A percentile compares a stretch with the other conserved stretches of the same genome.
phyloP scores from a whole-genome alignment of 92 coral and sea anemone genomes.

The Epizoanthus scotinus region DNA sequence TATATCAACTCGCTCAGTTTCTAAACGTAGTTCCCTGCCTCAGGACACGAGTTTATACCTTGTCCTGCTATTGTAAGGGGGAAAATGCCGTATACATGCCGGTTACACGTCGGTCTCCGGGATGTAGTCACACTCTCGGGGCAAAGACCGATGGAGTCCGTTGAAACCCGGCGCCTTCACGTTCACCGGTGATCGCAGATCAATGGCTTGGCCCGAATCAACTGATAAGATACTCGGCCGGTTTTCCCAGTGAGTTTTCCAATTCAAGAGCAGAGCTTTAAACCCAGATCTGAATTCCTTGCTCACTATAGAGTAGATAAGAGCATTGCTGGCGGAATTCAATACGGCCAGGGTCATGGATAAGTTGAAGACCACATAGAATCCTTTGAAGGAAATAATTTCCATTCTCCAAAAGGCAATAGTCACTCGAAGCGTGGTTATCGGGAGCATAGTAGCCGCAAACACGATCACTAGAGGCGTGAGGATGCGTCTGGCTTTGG shows the following conservation, averaged over 20 bases:
- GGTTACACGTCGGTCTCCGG: constrained; percentile 21
- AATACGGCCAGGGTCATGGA: constrained; percentile 14
- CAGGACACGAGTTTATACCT: not conserved
- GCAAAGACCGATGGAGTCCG: constrained; percentile 3
- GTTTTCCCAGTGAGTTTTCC: constrained; percentile 31
- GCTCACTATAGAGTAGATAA: constrained; percentile 23
- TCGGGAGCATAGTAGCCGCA: constrained; percentile 28
- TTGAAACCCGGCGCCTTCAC: not conserved
- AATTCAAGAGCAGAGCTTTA: constrained; percentile 30
- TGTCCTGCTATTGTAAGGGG: not conserved
- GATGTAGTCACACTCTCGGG: constrained; percentile 5
- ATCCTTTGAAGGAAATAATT: not conserved
- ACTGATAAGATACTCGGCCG: not conserved
- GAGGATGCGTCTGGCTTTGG: constrained; percentile 30
- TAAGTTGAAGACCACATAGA: constrained; percentile 15
- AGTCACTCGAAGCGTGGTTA: constrained; percentile 1
- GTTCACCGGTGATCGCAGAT: not conserved
- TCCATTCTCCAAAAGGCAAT: constrained; percentile 24
- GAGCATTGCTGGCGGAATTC: constrained; percentile 28
- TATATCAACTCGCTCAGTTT: too few relatives aligned
- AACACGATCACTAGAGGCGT: constrained; percentile 27
- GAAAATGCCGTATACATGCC: not conserved
- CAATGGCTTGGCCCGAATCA: not conserved
- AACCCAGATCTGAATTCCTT: constrained; percentile 29
- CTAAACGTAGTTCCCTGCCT: too few relatives aligned